Percentiles rank a stretch among this genome's conserved stretches.
Conservation (phyloP, 2,888 invertebrate genomes). For the Pterostichus madidus region DNA sequence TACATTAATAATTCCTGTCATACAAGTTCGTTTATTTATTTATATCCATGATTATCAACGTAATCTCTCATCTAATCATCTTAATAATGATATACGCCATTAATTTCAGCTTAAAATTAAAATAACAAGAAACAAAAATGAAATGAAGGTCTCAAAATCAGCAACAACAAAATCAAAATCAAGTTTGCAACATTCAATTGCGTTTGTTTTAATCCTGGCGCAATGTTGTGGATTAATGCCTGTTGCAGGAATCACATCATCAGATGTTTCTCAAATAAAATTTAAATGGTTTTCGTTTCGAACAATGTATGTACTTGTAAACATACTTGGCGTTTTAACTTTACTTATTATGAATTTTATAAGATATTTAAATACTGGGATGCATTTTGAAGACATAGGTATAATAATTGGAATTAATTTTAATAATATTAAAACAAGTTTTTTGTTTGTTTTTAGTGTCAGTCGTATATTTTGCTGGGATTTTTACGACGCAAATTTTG, state of each 20-base stretch:
- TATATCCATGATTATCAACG: too few species aligned
- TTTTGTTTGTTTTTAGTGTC: conserved; percentile 70
- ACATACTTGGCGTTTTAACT: conserved; percentile 70
- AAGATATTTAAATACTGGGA: conserved; percentile 37
- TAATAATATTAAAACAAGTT: not conserved
- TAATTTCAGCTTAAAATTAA: too few species aligned
- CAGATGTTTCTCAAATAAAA: conserved; percentile 69
- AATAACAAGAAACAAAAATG: conserved; percentile 14
- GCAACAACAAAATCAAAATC: conserved; percentile 32
- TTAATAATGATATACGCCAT: too few species aligned
- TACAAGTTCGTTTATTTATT: too few species aligned
- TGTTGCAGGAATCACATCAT: conserved; percentile 69
- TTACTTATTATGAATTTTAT: conserved; percentile 56
- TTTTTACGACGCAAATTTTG: conserved; percentile 71
- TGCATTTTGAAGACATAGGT: conserved; percentile 64
- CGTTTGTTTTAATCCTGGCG: conserved; percentile 71
- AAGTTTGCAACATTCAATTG: conserved; percentile 71
- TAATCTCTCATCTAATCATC: too few species aligned
- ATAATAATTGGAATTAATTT: not conserved
- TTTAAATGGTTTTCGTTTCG: conserved; percentile 72
- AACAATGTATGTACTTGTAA: conserved; percentile 70
- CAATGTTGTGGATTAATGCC: conserved; percentile 74
- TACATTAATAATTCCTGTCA: too few species aligned
- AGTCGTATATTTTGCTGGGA: conserved; percentile 72
- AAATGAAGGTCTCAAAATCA: not conserved